A percentile compares a stretch with the other conserved stretches of the same genome.
These are phyloP conservation scores for Siniperca scherzeri DNA, from an alignment of 2,797 vertebrate species.

Conservation along the genomic window DNA sequence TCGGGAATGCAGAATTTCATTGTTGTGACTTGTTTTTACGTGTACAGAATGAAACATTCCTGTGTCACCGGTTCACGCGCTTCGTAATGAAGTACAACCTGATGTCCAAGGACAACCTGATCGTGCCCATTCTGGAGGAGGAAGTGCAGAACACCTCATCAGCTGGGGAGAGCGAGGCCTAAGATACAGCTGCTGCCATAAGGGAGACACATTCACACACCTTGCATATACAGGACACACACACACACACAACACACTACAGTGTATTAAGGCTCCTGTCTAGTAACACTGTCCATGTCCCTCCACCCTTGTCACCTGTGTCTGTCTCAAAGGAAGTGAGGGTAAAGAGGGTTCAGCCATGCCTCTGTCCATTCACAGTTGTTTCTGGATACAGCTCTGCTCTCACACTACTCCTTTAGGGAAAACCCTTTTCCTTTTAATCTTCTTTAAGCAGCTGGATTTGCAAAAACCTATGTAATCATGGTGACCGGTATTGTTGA, in stretches of 20 bases:
- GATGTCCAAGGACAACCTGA: constrained; percentile 99
- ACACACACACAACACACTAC: constrained; percentile 67
- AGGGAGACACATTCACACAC: constrained; percentile 58
- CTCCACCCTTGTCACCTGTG: constrained; percentile 63
- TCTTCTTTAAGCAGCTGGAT: constrained; percentile 76
- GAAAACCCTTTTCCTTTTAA: constrained; percentile 39
- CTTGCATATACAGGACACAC: constrained; percentile 22
- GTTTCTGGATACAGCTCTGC: constrained; percentile 32
- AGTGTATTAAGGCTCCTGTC: constrained; percentile 75
- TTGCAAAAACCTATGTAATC: constrained; percentile 70
- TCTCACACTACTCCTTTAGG: constrained; percentile 59
- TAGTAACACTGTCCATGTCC: constrained; percentile 69
- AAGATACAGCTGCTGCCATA: constrained; percentile 69
- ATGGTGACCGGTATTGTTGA: constrained; percentile 72
- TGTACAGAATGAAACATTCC: constrained; percentile 95
- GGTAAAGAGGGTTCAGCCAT: constrained; percentile 48
- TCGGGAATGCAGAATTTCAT: background rate
- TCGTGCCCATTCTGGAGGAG: constrained; percentile 99
- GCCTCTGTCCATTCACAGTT: constrained; percentile 32
- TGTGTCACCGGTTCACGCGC: constrained; percentile 99
- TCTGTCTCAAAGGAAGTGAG: constrained; percentile 65
- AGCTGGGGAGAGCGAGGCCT: constrained; percentile 95
- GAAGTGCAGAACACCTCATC: constrained; percentile 87
- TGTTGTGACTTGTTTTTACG: background rate
- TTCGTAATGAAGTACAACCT: constrained; percentile 99